Base-by-base conservation (phyloP, 1,140 invertebrate genomes). In the Cydia fagiglandana region DNA sequence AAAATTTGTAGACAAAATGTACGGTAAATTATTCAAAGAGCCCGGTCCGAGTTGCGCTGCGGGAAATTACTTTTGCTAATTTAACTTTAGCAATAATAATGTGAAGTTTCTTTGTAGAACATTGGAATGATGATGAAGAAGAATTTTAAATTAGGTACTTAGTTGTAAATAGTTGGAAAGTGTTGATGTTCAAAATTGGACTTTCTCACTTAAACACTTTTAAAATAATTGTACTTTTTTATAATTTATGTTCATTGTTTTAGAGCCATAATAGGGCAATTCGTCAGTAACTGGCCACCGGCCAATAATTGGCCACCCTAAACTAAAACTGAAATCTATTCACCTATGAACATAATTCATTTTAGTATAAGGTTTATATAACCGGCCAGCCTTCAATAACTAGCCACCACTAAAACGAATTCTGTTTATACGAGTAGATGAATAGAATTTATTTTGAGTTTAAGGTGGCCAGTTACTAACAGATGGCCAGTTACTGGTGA, bases 1-100 rank as follows among this genome's bases (percentile, higher is more conserved):
- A 30, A 68, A 38, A 68, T 68, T 68, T 34, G 64, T 68, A 68
- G 64, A 68, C 64, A 68, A 68, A 68, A 68, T 68, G 64, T 30
- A 68, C 30, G 64, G 30, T 68, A 68, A 68, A 68, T 68, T 68
- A 68, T 68, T 68, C 64, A 68, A 68, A 68, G 64, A 68, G 64
- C 64, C 47, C 53, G 64, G 64, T 68, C 15, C 30, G 30, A 68
- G 64, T 68, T 68, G 28, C 28, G 28, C 64, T 15, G 64, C 30
- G 2, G 53, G 28, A 68, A 68, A 68, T 68, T 68, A 68, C 64
- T 34, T 30, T 68, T 68, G 64, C 64, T 68, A 56, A 61, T 61
- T 61, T 61, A 61, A 61, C 56, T 61, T 56, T 56, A 56, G 53
- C 53, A 56, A 56, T 56, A 56, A 56, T 56, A 56, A 56, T 56